Conservation (phyloP, 2,797 vertebrate genomes). For the Huso huso region DNA sequence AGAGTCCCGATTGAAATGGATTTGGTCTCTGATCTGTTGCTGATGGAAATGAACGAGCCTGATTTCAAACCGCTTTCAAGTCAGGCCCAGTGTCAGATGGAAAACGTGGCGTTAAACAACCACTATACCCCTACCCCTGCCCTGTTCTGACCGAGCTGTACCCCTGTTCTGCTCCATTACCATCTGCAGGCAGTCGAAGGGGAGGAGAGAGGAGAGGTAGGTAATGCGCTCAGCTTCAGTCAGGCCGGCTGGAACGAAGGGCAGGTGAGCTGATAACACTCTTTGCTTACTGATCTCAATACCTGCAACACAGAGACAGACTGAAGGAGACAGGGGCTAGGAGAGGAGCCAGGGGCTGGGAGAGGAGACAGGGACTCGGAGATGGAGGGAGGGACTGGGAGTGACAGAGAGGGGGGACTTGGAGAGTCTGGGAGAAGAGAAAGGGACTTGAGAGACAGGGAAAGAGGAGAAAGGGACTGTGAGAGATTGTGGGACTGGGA, state of each 20-base stretch:
- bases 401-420: not conserved
- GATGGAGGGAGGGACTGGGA: not conserved
- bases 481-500: too few relatives aligned
- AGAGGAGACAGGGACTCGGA: not conserved
- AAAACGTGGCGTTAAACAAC: too few relatives aligned
- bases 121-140: too few relatives aligned
- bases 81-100: too few relatives aligned
- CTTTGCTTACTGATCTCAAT: slow-evolving; percentile 85
- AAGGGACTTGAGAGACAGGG: too few relatives aligned
- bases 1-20: too few relatives aligned
- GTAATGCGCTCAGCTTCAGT: slow-evolving; percentile 76
- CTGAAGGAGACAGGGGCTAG: slow-evolving; percentile 4
- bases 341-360: not conserved
- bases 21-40: too few relatives aligned
- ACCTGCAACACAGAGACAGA: slow-evolving; percentile 41
- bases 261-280: slow-evolving; percentile 76
- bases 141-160: too few relatives aligned
- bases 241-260: slow-evolving; percentile 71
- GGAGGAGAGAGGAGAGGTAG: slow-evolving; percentile 82
- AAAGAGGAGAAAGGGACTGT: too few relatives aligned
- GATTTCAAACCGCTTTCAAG: too few relatives aligned
- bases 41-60: too few relatives aligned
- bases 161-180: slow-evolving; percentile 35
- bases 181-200: slow-evolving; percentile 81
- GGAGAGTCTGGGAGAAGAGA: not conserved